A percentile compares a stretch with the other conserved stretches of the same genome.
Evolutionary conservation across 2,888 invertebrate genomes (phyloP).

Genomic region (Microplitis deprimator): DNA sequence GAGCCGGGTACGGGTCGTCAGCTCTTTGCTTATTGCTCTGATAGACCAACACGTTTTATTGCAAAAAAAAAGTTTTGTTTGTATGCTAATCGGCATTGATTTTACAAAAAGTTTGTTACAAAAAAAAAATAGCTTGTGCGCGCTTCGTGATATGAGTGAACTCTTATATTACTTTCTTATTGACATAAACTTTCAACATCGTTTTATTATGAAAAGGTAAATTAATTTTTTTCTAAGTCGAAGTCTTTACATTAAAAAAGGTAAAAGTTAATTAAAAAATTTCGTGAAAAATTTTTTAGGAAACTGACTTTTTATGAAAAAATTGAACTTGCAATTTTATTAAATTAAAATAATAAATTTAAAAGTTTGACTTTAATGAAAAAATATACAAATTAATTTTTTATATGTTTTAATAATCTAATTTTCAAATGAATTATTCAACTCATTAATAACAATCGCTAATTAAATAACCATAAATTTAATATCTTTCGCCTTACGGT

Average conservation of each 20-base stretch:
- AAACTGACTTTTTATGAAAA: too few relatives aligned
- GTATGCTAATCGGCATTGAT: too few relatives aligned
- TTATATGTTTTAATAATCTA: not conserved
- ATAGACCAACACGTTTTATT: not conserved
- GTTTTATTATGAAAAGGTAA: constrained; percentile 71
- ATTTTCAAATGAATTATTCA: not conserved
- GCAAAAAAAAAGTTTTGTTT: not conserved
- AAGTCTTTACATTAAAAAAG: not conserved
- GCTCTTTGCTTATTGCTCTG: not conserved
- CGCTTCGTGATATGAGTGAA: constrained; percentile 55
- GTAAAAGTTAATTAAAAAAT: too few relatives aligned
- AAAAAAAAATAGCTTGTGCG: constrained; percentile 35
- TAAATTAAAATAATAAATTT: not conserved
- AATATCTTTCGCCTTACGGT: not conserved
- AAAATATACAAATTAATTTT: too few relatives aligned
- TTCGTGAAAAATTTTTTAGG: too few relatives aligned
- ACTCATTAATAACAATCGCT: not conserved
- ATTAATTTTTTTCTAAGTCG: constrained; percentile 42
- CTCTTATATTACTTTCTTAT: constrained; percentile 52
- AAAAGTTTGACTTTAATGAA: not conserved
- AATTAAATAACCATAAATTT: not conserved
- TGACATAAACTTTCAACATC: constrained; percentile 12
- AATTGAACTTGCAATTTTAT: not conserved
- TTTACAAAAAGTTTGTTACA: not conserved
- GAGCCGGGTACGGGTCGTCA: constrained; percentile 41